Evolutionary conservation across 2,797 vertebrate species (phyloP), one percentile per base, ranked within the genome.

Genomic region (Crypturellus tataupa): DNA sequence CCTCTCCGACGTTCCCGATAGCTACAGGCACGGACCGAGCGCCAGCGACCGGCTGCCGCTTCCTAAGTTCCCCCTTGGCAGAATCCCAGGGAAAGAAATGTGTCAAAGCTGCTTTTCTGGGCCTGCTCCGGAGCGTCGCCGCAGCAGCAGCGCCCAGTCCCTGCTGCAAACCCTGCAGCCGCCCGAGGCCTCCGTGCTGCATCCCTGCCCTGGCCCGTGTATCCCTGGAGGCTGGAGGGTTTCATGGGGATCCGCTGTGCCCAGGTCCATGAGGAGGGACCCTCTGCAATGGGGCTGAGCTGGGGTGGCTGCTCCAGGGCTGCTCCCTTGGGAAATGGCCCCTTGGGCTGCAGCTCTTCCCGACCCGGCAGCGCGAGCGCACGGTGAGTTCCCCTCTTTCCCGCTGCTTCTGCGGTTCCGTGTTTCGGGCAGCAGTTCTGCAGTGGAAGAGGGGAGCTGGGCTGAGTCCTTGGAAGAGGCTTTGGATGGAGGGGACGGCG

Each of bases 161-260:
- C 6, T 35, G 62, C 47, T 13, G 3, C 23, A 9, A 51, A 19
- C 5, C 13, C 7, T 5, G 8, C 29, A 46, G 14, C 3, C 42
- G 17, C 12, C 46, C 37, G 8, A 5, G 53, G 17, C 47, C n/a
- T 3, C 0, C 35, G 35, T 59, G 3, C 47, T 24, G 1, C 11
- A 1, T 4, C 6, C 0, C 14, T 39, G 15, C 17, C 0, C 0
- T 20, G 72, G 83, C 60, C 39, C 5, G 5, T 10, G 2, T 0
- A 0, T 1, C 58, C 42, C 4, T 2, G 53, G 4, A 62, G 25
- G 47, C 44, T 27, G 25, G 2, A 40, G 76, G 35, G 3, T 59
- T 39, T 39, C 2, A 0, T 6, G 7, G 4, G 11, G 25, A 56
- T 64, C 49, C 33, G 84, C 70, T 47, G 53, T 33, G 89, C 59